Evolutionary conservation across 37 sponge, comb jelly and placozoan genomes (phyloP), one percentile per base, ranked within the genome.

Genomic region (Hexactinellida sp.): DNA sequence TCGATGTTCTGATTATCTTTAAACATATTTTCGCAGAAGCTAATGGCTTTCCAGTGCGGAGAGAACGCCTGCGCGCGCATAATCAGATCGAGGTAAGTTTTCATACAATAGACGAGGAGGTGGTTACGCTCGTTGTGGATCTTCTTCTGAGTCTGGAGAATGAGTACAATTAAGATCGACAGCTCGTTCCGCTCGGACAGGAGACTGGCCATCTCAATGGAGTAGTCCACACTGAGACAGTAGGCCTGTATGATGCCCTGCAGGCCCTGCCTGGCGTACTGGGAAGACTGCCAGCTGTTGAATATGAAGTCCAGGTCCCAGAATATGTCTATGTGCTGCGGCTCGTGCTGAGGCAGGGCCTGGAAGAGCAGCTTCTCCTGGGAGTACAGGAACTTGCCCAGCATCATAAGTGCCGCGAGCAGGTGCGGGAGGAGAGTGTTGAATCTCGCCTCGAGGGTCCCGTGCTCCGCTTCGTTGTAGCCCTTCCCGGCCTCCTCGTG

Each of bases 221-320:
- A 10, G 28, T 63, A 10, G 28, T 63, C 76, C 28, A 63, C 3
- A 10, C 30, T 63, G 25, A 25, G 21, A 23, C 25, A 63, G 34
- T 5, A 25, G 3, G 32, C 30, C 1, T 63, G 76, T 21, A 63
- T 63, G 34, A 63, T 63, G 5, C 32, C 76, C 13, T 63, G 76
- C 76, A 63, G 30, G 34, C 76, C 76, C 30, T 63, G 76, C 5
- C 76, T 10, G 5, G 76, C 76, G 76, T 63, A 63, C 30, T 63
- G 76, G 5, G 76, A 63, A n/a, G 76, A 21, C 34, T 63, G 76
- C 76, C 76, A 63, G 76, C 76, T 21, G 76, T 63, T 63, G 34
- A 63, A 63, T 1, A 63, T 32, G 76, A 63, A 63, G 34, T 63
- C 76, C 25, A 63, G 76, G 76, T 63, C 76, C 76, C 76, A 63